Evolutionary conservation across 2,888 invertebrate species (phyloP), one percentile per base, ranked within the genome.

Genomic region (Nebria brevicollis): DNA sequence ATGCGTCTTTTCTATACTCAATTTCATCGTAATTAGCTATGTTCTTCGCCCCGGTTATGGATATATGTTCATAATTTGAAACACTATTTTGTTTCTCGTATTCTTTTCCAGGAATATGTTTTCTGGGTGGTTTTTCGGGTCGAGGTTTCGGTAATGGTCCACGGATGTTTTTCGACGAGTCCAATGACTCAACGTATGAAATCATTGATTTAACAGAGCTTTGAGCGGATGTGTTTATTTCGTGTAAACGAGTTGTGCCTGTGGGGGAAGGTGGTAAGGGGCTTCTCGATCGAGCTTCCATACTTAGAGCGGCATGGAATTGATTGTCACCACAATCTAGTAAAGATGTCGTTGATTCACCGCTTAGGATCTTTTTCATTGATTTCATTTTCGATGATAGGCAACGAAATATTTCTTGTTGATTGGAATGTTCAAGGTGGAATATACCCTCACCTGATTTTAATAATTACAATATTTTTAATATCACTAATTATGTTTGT

Each of bases 361-460:
- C 93, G n/a, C 92, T 94, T 82, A 96, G 91, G 85, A 95, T 90
- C 87, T 95, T 95, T 87, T 95, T 95, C 96, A 96, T 96, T 0
- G 93, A 94, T 87, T 95, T 95, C 95, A 96, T 96, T 89, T 95
- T 95, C 5, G 94, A 91, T 10, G 95, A 94, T 85, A 96, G 91
- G 86, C 95, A 96, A 83, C 95, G 93, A 84, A 89, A 96, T 84
- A 96, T 95, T 87, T 96, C 96, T 84, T 95, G 94, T 83, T 95
- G 95, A 87, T 95, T 95, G 68, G 93, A 92, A 87, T 96, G 95
- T 86, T 95, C 95, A 82, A 96, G 89, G 81, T 93, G 94, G 85
- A 96, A 96, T 4, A 93, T 93, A 0, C 96, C 96, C 89, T 96
- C 96, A 0, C 96, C 54, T 54, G 54, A 54, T 54, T 54, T 54